Base-by-base conservation (phyloP, 1,140 invertebrate species). In the Pissodes strobi region DNA sequence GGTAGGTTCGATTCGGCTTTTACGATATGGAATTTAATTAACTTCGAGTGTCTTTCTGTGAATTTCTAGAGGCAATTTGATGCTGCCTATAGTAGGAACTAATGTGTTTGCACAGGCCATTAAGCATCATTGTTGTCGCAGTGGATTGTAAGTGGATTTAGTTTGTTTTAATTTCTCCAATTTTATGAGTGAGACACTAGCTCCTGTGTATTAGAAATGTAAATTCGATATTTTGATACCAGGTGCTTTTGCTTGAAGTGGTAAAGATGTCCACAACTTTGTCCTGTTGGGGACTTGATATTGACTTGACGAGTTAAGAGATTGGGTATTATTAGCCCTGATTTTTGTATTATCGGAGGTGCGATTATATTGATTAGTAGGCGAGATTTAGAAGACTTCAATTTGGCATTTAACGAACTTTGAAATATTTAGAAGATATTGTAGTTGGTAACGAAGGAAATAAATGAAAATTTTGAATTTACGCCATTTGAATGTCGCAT, bases 1-100 rank as follows among this genome's bases (percentile, higher is more conserved):
- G 62, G 62, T 4, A 68, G n/a, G 45, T 68, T 68, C 4, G 25
- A 27, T 27, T 27, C 4, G 9, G 25, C 9, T 27, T 27, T 39
- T 3, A 69, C 25, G 2, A 68, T 48, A 45, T 68, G 48, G 51
- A 68, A 68, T 49, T 68, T 68, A n/a, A n/a, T n/a, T n/a, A 8
- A 60, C 15, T 30, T 37, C 15, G 13, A 68, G 10, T n/a, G 6
- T 1, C 12, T 65, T 23, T 17, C 52, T 21, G 10, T 60, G 18
- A n/a, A 68, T 21, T 19, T 43, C 10, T 1, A 30, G 17, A 25
- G 10, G n/a, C 2, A 53, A 9, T 27, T 6, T 13, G 2, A 25
- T 10, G 17, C 60, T 63, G 12, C 60, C 60, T 9, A 43, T 27
- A 23, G 51, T 63, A 9, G 0, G 4, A n/a, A 63, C 18, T 13